A percentile compares a stretch with the other conserved stretches of the same genome.
These are phyloP conservation scores for Drosophila falleni DNA, from an alignment of 2,888 invertebrate species.

Conservation along the genomic window DNA sequence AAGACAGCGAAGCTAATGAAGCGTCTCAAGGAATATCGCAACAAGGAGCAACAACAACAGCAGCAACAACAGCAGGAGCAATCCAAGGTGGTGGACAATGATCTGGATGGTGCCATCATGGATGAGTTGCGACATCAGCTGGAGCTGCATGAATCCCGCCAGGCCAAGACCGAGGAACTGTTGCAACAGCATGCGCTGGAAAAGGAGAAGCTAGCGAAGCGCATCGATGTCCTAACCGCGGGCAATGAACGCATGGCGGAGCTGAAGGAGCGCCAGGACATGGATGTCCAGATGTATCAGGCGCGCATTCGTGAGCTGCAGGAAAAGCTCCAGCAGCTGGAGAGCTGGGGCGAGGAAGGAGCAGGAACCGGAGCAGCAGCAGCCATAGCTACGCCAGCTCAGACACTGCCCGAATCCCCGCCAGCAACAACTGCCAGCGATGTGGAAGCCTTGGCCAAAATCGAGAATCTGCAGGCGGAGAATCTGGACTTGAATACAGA, in stretches of 20 bases:
- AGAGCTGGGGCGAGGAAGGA: conserved; percentile 85
- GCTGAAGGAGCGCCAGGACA: conserved; percentile 93
- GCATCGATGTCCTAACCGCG: conserved; percentile 90
- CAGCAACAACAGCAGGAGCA: conserved; percentile 31
- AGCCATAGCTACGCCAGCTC: background rate
- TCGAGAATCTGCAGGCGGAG: conserved; percentile 87
- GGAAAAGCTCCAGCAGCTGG: conserved; percentile 88
- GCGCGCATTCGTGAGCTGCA: conserved; percentile 90
- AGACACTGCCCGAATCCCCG: background rate
- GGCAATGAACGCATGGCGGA: conserved; percentile 92
- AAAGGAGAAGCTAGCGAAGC: conserved; percentile 89
- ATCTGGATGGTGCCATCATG: conserved; percentile 92
- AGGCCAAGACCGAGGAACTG: conserved; percentile 87
- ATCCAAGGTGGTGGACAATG: conserved; percentile 64
- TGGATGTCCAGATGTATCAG: conserved; percentile 90
- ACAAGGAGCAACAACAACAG: conserved; percentile 77
- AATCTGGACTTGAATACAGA: conserved; percentile 88
- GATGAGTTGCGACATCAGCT: conserved; percentile 92
- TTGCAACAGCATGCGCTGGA: conserved; percentile 88
- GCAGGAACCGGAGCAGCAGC: background rate
- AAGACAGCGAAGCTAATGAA: conserved; percentile 92
- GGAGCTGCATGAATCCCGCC: conserved; percentile 88
- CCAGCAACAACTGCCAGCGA: conserved; percentile 7
- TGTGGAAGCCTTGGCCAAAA: conserved; percentile 56
- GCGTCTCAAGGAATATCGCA: conserved; percentile 93